Percentiles rank a stretch among this genome's conserved stretches.
Conservation (phyloP, 2,113 vertebrate genomes). For the Leptocoma aspasia region DNA sequence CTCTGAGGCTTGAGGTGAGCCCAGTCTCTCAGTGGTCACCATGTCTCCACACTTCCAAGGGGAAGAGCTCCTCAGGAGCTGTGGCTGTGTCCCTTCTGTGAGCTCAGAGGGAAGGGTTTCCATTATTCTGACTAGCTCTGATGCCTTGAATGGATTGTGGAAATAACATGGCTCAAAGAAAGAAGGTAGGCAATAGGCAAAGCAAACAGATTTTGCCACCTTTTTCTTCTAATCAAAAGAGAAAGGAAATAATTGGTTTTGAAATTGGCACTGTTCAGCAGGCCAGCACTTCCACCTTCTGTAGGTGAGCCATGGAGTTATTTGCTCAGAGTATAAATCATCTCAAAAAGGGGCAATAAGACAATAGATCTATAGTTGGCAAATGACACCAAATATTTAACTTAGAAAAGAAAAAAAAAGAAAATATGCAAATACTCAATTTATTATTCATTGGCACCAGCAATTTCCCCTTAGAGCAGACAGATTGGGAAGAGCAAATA, state of each 20-base stretch:
- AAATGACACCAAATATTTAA: not conserved
- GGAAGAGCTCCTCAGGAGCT: not conserved
- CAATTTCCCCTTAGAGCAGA: not conserved
- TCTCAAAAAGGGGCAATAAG: not conserved
- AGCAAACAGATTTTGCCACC: not conserved
- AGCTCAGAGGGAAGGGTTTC: not conserved
- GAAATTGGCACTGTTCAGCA: not conserved
- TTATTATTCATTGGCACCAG: not conserved
- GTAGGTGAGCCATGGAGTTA: not conserved
- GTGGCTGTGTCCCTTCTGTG: not conserved
- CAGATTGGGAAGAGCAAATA: not conserved
- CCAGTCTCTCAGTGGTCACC: fast-evolving
- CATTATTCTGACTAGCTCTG: not conserved
- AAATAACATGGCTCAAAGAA: not conserved
- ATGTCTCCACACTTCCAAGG: not conserved
- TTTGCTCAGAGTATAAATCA: not conserved
- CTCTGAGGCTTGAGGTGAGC: not conserved
- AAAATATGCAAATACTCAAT: not conserved
- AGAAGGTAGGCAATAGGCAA: not conserved
- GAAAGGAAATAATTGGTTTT: not conserved
- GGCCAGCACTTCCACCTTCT: not conserved
- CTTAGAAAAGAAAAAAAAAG: not conserved
- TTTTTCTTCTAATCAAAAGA: not conserved
- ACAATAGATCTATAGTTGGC: not conserved
- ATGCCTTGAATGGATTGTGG: not conserved